phyloP scores from a whole-genome alignment of 2,888 invertebrate genomes.

The Pollenia griseotomentosa region DNA sequence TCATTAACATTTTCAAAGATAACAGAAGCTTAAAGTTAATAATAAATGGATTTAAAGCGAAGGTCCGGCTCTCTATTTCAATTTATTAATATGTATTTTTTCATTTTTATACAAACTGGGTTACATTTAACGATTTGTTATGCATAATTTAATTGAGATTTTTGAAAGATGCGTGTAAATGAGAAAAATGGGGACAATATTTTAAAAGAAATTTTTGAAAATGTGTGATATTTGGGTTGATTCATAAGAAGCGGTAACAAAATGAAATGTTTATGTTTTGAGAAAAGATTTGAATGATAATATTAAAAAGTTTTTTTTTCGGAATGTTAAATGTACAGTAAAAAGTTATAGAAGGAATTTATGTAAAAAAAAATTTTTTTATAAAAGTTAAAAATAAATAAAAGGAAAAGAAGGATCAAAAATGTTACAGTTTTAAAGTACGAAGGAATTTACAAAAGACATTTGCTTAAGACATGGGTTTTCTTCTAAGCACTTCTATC shows the following conservation, averaged over 20 bases:
- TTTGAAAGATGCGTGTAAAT: neutral
- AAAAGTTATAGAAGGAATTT: too few relatives aligned
- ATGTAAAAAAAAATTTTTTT: too few relatives aligned
- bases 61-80: neutral
- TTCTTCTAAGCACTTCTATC: too few relatives aligned
- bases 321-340: too few relatives aligned
- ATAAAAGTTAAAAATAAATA: neutral
- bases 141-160: conserved; percentile 51
- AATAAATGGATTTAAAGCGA: conserved; percentile 11
- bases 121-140: conserved; percentile 51
- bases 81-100: conserved; percentile 31
- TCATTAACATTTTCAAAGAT: conserved; percentile 44
- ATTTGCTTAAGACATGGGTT: too few relatives aligned
- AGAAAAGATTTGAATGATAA: neutral
- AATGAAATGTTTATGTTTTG: neutral
- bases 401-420: neutral
- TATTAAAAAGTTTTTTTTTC: too few relatives aligned
- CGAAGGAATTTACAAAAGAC: too few relatives aligned
- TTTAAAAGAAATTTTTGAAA: neutral
- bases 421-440: too few relatives aligned
- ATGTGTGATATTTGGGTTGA: conserved; percentile 44
- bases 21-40: conserved; percentile 50
- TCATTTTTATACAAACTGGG: conserved; percentile 35
- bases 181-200: neutral
- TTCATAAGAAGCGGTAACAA: neutral